phyloP scores from a whole-genome alignment of 2,888 invertebrate species.

The Drosophila barbarae region DNA sequence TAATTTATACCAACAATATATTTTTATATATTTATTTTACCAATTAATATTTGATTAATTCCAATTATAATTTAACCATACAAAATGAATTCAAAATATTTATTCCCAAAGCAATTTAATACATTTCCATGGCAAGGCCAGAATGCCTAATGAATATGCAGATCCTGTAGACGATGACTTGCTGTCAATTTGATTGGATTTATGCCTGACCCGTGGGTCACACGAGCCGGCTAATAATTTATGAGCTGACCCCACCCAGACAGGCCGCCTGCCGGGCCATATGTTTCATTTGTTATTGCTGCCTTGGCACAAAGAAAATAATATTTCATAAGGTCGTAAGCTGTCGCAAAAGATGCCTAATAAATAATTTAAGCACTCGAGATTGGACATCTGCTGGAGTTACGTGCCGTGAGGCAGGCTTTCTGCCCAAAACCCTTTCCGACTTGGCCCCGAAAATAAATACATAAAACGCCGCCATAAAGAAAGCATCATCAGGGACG shows the following conservation, averaged over 20 bases:
- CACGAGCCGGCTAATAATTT: conserved; percentile 51
- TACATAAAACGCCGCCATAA: conserved; percentile 65
- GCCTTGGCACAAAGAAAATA: conserved; percentile 52
- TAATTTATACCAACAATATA: too few relatives aligned
- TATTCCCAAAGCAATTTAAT: conserved; percentile 8
- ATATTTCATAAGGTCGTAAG: conserved; percentile 58
- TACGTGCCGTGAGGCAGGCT: conserved; percentile 30
- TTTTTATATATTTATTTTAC: neutral
- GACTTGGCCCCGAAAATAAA: conserved; percentile 51
- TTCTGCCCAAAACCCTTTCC: conserved; percentile 52
- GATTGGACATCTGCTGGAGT: conserved; percentile 43
- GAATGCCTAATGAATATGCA: conserved; percentile 24
- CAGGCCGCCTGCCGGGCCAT: conserved; percentile 31
- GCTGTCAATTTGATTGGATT: conserved; percentile 53
- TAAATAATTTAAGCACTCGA: conserved; percentile 70
- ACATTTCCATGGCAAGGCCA: neutral
- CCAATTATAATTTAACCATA: neutral
- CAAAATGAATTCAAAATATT: neutral
- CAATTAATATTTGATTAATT: neutral
- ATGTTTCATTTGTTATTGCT: conserved; percentile 54
- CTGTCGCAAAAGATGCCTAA: conserved; percentile 69
- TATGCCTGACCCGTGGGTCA: conserved; percentile 39
- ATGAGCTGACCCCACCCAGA: conserved; percentile 43
- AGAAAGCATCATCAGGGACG: conserved; percentile 48
- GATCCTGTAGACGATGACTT: conserved; percentile 19